phyloP scores from a whole-genome alignment of 2,797 vertebrate genomes.

The Liasis olivaceus region DNA sequence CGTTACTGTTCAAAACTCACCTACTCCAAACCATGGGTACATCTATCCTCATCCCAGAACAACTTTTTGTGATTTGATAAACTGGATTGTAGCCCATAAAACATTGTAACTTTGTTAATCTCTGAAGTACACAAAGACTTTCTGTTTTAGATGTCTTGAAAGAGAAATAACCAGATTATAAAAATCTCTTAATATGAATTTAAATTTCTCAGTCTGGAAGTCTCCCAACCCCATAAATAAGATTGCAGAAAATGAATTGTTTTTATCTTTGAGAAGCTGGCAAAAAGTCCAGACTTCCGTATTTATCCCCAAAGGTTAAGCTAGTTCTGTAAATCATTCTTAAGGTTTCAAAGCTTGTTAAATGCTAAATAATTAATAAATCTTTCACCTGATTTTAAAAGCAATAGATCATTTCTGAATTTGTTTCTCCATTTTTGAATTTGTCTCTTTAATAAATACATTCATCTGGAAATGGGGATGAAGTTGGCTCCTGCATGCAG shows the following conservation, averaged over 20 bases:
- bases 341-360: neutral
- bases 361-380: neutral
- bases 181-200: neutral
- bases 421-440: neutral
- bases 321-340: neutral
- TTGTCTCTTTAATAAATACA: neutral
- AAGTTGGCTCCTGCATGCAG: neutral
- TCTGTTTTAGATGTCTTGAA: neutral
- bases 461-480: neutral
- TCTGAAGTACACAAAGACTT: neutral
- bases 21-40: neutral
- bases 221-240: neutral
- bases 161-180: neutral
- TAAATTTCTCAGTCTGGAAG: neutral
- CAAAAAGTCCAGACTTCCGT: neutral
- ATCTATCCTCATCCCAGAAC: neutral
- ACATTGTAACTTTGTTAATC: neutral
- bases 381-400: neutral
- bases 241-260: neutral
- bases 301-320: neutral
- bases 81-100: neutral
- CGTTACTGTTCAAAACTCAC: neutral
- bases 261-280: neutral
- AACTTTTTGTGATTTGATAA: neutral
- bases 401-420: neutral